Evolutionary conservation across 1,140 invertebrate species (phyloP).

Genomic region (Thaumatotibia leucotreta): DNA sequence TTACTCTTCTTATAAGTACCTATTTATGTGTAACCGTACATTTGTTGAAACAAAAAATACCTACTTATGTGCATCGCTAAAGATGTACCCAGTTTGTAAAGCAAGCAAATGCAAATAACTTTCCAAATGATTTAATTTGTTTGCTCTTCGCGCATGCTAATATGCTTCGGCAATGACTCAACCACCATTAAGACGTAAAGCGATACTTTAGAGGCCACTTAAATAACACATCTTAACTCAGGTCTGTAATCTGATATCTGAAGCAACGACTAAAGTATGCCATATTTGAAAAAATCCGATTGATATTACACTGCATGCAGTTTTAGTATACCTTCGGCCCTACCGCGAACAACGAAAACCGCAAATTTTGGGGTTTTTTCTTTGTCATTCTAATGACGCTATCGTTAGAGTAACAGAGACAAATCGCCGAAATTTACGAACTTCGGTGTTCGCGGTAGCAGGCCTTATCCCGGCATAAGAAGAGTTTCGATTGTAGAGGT

Average conservation of each 20-base stretch:
- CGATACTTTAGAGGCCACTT: slow-evolving; percentile 23
- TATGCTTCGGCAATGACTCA: slow-evolving; percentile 9
- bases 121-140: slow-evolving; percentile 11
- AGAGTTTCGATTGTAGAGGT: too few relatives aligned
- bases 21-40: too few relatives aligned
- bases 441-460: too few relatives aligned
- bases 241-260: slow-evolving; percentile 16
- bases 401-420: too few relatives aligned
- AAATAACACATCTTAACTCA: slow-evolving; percentile 18
- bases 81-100: not conserved
- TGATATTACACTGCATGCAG: not conserved
- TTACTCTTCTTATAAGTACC: too few relatives aligned
- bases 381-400: too few relatives aligned
- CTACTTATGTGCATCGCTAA: not conserved
- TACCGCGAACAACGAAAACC: too few relatives aligned
- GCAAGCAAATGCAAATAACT: slow-evolving; percentile 8
- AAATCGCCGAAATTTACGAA: too few relatives aligned
- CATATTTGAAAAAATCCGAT: not conserved
- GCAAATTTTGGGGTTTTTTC: too few relatives aligned
- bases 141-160: slow-evolving; percentile 20
- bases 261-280: not conserved
- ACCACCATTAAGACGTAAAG: slow-evolving; percentile 22
- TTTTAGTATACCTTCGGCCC: not conserved
- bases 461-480: too few relatives aligned
- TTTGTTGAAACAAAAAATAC: not conserved